Base-by-base conservation (phyloP, 2,113 vertebrate genomes). In the Cardinalis cardinalis region DNA sequence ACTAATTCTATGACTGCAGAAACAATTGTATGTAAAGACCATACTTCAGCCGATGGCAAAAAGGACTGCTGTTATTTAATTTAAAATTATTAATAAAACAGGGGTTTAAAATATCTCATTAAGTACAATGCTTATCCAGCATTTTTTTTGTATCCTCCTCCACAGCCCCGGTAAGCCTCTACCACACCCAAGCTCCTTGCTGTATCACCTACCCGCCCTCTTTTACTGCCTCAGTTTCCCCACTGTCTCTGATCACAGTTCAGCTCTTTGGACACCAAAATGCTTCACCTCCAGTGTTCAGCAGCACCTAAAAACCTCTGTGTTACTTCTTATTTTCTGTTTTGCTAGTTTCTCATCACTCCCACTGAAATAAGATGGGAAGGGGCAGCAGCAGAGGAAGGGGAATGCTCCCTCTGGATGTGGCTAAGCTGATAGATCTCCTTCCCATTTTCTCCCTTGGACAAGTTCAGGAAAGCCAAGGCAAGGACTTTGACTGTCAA, bases 21-120 rank as follows among this genome's bases (percentile, higher is more conserved):
- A 91, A 88, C 86, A 88, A 90, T 71, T 87, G n/a, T 70, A 15
- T 78, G 24, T 28, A 85, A 87, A 90, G 55, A 34, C 18, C 18
- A 15, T 65, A 41, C 9, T 53, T 83, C 77, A 82, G 18, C 8
- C 64, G 25, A 83, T 59, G 63, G 48, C 32, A 84, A 73, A 91
- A 91, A 66, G 14, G 15, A 76, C 7, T 34, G 9, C 19, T 36
- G 36, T 55, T 85, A 63, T 53, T 82, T 69, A 43, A 79, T 84
- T 82, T 65, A 9, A 41, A 92, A 65, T 41, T 0, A 72, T 72
- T 58, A 61, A 52, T 65, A 87, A 91, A 89, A 65, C 11, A 65
- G 5, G 3, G 14, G 1, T 28, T 84, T 87, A 65, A 90, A 87
- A 69, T 41, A 72, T 14, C 34, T 79, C 1, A 0, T 8, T 85